Conservation (phyloP, 2,113 vertebrate genomes). For the Alligator mississippiensis region DNA sequence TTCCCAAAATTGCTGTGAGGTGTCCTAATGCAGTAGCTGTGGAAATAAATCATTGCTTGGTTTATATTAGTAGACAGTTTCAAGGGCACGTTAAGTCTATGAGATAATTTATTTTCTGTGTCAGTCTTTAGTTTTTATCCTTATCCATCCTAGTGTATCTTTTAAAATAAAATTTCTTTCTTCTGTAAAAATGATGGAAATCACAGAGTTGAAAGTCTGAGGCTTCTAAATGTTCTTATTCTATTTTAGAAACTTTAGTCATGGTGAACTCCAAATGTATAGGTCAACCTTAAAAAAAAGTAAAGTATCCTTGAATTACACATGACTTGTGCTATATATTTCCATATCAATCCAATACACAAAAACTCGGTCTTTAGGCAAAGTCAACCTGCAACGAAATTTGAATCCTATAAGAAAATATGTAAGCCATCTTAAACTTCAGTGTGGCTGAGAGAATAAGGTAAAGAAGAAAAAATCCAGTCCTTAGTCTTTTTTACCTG, state of each 20-base stretch:
- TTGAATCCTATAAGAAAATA: background rate
- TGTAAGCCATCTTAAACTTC: background rate
- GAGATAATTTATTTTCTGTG: background rate
- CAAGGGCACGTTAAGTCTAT: conserved; percentile 24
- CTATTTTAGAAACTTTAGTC: background rate
- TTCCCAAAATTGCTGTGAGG: background rate
- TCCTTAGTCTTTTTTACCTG: background rate
- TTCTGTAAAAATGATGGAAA: background rate
- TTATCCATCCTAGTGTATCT: background rate
- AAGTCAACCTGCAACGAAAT: background rate
- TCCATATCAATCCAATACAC: background rate
- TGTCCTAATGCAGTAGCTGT: background rate
- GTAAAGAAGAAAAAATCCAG: background rate
- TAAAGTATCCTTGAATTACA: background rate
- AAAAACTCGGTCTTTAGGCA: background rate
- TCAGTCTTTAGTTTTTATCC: background rate
- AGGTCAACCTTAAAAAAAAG: background rate
- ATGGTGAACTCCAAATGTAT: background rate
- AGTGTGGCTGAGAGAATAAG: background rate
- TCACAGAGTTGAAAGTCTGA: background rate
- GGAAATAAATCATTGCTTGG: background rate
- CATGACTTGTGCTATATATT: rapidly evolving
- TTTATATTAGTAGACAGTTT: conserved; percentile 25
- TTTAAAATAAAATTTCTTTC: background rate
- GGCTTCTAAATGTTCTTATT: background rate